A percentile compares a stretch with the other conserved stretches of the same genome.
These are phyloP conservation scores for Thryonomys swinderianus DNA, from an alignment of 2,113 vertebrate genomes.

Conservation along the genomic window DNA sequence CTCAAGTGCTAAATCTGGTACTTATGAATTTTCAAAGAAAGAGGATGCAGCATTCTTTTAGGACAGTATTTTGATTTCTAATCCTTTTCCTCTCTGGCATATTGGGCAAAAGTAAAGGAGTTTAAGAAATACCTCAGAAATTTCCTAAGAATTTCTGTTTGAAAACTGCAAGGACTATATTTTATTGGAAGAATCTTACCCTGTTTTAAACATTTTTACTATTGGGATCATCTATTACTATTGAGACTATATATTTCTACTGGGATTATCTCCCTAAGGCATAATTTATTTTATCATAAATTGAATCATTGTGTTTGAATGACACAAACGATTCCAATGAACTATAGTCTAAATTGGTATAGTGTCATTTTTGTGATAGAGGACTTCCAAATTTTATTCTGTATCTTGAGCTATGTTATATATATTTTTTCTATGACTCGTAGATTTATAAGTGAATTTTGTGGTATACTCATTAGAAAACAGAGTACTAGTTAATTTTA, in stretches of 20 bases:
- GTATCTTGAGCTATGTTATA: background rate
- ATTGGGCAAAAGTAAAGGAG: background rate
- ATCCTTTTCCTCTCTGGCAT: background rate
- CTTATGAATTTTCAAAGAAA: slow-evolving; percentile 38
- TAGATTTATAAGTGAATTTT: slow-evolving; percentile 12
- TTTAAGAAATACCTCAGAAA: background rate
- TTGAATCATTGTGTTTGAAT: background rate
- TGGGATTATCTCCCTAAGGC: background rate
- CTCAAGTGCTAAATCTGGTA: background rate
- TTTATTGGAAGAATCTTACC: background rate
- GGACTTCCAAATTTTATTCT: background rate
- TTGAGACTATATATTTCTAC: background rate
- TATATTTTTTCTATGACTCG: background rate
- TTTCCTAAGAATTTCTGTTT: background rate
- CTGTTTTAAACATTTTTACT: background rate
- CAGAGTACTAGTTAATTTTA: background rate
- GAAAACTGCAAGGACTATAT: background rate
- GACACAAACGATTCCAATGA: background rate
- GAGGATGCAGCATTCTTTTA: background rate
- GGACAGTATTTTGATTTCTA: slow-evolving; percentile 31
- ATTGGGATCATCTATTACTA: background rate
- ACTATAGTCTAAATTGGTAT: background rate
- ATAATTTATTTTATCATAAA: slow-evolving; percentile 34
- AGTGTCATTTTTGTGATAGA: background rate
- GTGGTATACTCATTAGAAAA: background rate